A percentile compares a stretch with the other conserved stretches of the same genome.
Conservation (phyloP, 2,797 vertebrate genomes). For the Acipenser oxyrinchus region DNA sequence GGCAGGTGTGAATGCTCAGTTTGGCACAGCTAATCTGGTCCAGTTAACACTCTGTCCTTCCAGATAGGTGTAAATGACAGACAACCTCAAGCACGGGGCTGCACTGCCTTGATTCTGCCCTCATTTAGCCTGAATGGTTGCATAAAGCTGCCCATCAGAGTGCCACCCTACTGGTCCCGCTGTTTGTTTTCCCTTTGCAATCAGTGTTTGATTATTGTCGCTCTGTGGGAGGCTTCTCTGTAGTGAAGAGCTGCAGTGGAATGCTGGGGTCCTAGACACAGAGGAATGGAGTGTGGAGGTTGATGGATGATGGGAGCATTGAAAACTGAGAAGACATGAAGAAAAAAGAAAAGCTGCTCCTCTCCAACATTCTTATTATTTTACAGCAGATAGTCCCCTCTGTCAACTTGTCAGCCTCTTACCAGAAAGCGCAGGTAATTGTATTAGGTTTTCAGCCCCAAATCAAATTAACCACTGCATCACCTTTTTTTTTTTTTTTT, state of each 20-base stretch:
- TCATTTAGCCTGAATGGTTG: background rate
- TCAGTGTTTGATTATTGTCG: too few species aligned
- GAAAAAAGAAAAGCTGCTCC: background rate
- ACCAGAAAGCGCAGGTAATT: slow-evolving; percentile 1
- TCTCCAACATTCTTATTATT: slow-evolving; percentile 13
- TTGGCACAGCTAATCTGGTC: slow-evolving; percentile 23
- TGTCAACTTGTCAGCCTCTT: slow-evolving; percentile 1
- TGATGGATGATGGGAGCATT: too few species aligned
- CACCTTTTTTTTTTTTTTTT: background rate
- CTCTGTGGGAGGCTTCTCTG: too few species aligned
- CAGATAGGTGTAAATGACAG: slow-evolving; percentile 15
- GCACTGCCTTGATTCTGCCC: background rate
- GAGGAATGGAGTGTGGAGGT: too few species aligned
- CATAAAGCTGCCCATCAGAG: too few species aligned
- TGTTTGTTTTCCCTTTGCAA: too few species aligned
- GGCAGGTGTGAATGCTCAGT: slow-evolving; percentile 26
- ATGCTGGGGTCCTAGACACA: too few species aligned
- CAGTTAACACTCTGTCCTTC: slow-evolving; percentile 40
- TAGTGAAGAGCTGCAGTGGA: too few species aligned
- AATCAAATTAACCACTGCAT: background rate
- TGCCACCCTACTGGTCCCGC: too few species aligned
- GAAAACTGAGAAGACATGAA: slow-evolving; percentile 1
- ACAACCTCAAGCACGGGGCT: background rate
- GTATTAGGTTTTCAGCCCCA: background rate
- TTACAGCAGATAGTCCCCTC: slow-evolving; percentile 1